phyloP scores from a whole-genome alignment of 2,113 vertebrate species.

The Amblyornis subalaris region DNA sequence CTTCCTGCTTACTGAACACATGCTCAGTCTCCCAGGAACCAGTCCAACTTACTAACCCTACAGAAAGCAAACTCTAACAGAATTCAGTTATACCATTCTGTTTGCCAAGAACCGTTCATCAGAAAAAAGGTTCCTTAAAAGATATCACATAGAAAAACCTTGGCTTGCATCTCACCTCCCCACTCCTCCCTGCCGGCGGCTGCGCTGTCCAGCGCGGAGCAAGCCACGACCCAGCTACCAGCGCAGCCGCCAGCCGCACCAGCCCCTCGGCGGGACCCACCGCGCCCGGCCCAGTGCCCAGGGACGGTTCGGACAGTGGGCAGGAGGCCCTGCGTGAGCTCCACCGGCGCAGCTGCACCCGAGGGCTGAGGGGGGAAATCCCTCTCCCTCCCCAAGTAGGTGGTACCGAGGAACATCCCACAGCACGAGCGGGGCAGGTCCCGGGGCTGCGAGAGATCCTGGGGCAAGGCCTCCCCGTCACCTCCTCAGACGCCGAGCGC shows the following conservation, averaged over 20 bases:
- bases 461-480: accelerated
- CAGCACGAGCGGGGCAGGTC: neutral
- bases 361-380: accelerated
- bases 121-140: neutral
- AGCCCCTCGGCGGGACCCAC: neutral
- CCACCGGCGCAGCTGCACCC: too few species aligned
- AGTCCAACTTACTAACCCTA: neutral
- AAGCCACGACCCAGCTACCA: neutral
- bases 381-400: neutral
- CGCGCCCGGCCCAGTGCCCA: too few species aligned
- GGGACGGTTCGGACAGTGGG: too few species aligned
- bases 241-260: neutral
- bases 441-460: too few species aligned
- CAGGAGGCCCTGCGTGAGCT: accelerated
- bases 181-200: neutral
- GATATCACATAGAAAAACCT: neutral
- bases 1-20: neutral
- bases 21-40: neutral
- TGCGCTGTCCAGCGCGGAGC: neutral
- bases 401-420: neutral
- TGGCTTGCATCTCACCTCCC: neutral
- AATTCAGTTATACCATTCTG: neutral
- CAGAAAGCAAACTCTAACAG: neutral
- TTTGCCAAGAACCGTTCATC: neutral
- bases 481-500: too few species aligned